These are phyloP conservation scores for Imbricaverruca yamaguchii DNA, from an alignment of 2,888 invertebrate species.

Conservation along the genomic window DNA sequence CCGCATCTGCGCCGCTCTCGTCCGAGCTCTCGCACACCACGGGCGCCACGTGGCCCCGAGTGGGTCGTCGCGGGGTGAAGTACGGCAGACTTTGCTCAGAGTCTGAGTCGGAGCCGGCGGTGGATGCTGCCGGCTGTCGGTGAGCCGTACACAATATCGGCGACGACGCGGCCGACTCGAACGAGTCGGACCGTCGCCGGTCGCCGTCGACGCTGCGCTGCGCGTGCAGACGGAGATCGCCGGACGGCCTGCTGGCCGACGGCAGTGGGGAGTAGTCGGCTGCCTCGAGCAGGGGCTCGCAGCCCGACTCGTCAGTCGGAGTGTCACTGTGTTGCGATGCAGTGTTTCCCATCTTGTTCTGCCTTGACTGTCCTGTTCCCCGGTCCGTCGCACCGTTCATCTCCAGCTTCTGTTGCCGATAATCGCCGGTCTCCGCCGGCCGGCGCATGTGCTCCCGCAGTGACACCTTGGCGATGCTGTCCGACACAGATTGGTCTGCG, in stretches of 20 bases:
- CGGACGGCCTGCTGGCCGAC: background rate
- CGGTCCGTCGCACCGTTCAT: too few relatives aligned
- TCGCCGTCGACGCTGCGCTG: background rate
- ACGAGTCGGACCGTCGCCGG: background rate
- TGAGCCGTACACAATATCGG: background rate
- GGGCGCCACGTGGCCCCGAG: background rate
- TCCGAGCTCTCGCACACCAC: background rate
- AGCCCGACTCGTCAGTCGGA: too few relatives aligned
- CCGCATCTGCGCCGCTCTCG: background rate
- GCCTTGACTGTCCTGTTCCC: background rate
- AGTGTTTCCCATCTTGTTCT: background rate
- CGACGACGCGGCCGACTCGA: background rate
- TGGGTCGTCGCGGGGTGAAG: background rate
- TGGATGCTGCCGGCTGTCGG: background rate
- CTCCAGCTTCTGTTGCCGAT: too few relatives aligned
- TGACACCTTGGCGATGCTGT: background rate
- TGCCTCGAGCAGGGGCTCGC: background rate
- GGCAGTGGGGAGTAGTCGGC: background rate
- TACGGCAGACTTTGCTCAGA: background rate
- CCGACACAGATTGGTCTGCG: background rate
- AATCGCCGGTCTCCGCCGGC: too few relatives aligned
- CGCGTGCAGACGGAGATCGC: background rate
- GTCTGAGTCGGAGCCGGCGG: background rate
- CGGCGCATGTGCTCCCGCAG: background rate
- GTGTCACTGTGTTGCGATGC: background rate